Evolutionary conservation across 2,888 invertebrate genomes (phyloP), one percentile per base, ranked within the genome.

Genomic region (Exocentrus adspersus): DNA sequence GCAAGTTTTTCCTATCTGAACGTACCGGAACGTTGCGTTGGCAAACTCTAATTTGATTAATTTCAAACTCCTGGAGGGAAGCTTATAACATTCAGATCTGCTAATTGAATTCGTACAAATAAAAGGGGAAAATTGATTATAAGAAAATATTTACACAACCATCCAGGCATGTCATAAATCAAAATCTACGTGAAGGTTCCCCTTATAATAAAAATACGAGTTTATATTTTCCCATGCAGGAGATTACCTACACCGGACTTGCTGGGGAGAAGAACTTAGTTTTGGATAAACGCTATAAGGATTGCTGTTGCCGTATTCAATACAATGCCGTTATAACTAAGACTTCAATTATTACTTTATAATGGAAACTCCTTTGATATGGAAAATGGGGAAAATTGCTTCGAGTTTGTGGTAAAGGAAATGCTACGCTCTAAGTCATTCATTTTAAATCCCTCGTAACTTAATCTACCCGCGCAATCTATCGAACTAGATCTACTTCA

Each of bases 121-220:
- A 24, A 41, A 53, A 52, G 37, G 32, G 37, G 52, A 52, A 37
- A 32, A 41, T 10, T 32, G 53, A 53, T 53, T 53, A 53, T 41
- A 53, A 41, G 53, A 53, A 42, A 53, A 53, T 53, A 53, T 53
- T 53, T 53, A 53, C 42, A 19, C 42, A 53, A 42, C 24, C 53
- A 32, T 14, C 42, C 7, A 14, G 20, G 53, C 17, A 42, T 21
- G 24, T 12, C 4, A 53, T 53, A 53, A 53, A 42, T 53, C 42
- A 24, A 41, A 53, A 53, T 53, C 12, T 42, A 53, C 42, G 42
- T 32, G 24, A 14, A 52, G 41, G 12, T 32, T 52, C 19, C 37
- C 52, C 14, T 41, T 42, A 14, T 6, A 30, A 21, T 21, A 52
- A 12, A 12, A 41, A 17, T 42, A 53, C 20, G n/a, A 14, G 9